A percentile compares a stretch with the other conserved stretches of the same genome.
Evolutionary conservation across 2,888 invertebrate species (phyloP).

Genomic region (Hirtodrosophila trivittata): DNA sequence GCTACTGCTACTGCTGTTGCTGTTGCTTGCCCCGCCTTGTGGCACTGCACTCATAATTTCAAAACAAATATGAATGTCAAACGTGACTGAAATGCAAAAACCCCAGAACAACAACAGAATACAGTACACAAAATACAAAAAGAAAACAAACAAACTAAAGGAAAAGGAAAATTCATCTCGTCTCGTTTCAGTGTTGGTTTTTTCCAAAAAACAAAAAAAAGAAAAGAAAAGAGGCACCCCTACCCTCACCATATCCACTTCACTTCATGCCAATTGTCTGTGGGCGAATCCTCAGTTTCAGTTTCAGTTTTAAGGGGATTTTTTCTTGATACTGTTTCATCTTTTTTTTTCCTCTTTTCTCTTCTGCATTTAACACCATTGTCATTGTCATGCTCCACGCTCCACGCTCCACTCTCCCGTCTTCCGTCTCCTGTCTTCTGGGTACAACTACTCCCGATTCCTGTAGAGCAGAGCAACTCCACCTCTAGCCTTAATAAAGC

Average conservation of each 20-base stretch:
- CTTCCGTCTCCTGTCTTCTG: slow-evolving; percentile 24
- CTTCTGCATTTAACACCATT: slow-evolving; percentile 24
- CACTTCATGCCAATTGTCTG: slow-evolving; percentile 13
- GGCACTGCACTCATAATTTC: slow-evolving; percentile 46
- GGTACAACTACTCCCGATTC: no score
- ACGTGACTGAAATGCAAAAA: slow-evolving; percentile 77
- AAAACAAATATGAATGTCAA: slow-evolving; percentile 75
- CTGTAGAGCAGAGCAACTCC: no score
- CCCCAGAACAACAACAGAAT: slow-evolving; percentile 18
- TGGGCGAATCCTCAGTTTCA: slow-evolving; percentile 4
- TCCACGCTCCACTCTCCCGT: not conserved
- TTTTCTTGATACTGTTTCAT: not conserved
- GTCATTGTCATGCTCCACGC: slow-evolving; percentile 20
- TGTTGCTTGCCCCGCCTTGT: slow-evolving; percentile 4
- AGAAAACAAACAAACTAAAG: slow-evolving; percentile 12
- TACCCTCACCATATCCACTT: no score
- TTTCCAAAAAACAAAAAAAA: not conserved
- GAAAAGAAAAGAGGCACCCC: no score
- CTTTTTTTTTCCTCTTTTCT: not conserved
- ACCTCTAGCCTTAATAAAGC: slow-evolving; percentile 16
- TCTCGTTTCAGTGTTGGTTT: not conserved
- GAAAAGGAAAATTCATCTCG: not conserved
- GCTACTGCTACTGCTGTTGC: slow-evolving; percentile 2
- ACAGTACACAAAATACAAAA: slow-evolving; percentile 9
- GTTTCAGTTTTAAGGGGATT: slow-evolving; percentile 1